phyloP scores from a whole-genome alignment of 1,140 invertebrate species.

The Pteromalus puparum region DNA sequence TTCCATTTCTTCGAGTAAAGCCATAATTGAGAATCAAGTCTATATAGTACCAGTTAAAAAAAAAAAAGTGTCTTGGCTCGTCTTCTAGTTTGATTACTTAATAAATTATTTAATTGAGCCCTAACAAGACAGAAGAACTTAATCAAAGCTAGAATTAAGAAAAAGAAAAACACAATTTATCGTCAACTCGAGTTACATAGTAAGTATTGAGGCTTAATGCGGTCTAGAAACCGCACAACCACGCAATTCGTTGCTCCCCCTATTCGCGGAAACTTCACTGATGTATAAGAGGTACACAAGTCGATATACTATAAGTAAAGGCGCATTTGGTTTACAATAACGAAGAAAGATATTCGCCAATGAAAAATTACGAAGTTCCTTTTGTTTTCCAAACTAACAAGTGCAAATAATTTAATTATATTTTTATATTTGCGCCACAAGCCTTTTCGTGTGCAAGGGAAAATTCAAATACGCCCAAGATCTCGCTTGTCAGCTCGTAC shows the following conservation, averaged over 20 bases:
- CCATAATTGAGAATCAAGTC: too few species aligned
- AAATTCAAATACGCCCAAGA: neutral
- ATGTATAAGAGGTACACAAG: too few species aligned
- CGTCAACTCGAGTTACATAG: neutral
- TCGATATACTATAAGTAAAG: too few species aligned
- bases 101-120: neutral
- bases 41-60: neutral
- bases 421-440: too few species aligned
- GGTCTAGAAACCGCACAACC: too few species aligned
- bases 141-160: neutral
- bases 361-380: neutral
- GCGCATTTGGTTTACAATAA: too few species aligned
- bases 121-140: neutral
- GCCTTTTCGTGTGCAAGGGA: neutral
- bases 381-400: too few species aligned
- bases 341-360: conserved; percentile 17
- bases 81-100: neutral
- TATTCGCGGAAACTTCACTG: too few species aligned
- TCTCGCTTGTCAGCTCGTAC: neutral
- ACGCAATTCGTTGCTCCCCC: too few species aligned
- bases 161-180: neutral
- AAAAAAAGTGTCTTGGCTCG: neutral
- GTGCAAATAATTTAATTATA: too few species aligned
- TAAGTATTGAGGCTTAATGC: too few species aligned
- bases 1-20: neutral